Evolutionary conservation across 2,797 vertebrate species (phyloP).

Genomic region (Enteromius afrohamiltoni): DNA sequence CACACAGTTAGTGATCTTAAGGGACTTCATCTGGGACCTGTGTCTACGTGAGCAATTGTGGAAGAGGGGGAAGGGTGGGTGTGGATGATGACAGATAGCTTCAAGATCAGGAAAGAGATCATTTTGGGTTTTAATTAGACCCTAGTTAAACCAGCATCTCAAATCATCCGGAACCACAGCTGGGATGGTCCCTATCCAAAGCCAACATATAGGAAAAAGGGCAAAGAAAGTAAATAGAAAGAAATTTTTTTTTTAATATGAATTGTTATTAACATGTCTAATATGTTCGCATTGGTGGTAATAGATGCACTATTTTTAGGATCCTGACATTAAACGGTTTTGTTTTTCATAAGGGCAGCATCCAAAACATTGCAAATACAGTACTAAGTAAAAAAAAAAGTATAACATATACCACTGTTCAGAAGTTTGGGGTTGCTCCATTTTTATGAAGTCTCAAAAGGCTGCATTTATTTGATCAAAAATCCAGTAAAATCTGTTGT

Average conservation of each 20-base stretch:
- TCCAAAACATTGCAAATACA: neutral
- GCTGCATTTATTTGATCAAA: neutral
- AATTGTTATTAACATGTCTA: neutral
- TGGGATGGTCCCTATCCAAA: conserved; percentile 3
- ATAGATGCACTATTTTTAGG: neutral
- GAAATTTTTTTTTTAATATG: neutral
- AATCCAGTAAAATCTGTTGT: conserved; percentile 1
- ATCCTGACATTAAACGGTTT: neutral
- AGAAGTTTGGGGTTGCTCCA: neutral
- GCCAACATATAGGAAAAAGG: neutral
- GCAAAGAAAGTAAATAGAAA: neutral
- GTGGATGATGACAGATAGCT: conserved; percentile 9
- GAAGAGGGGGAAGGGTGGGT: conserved; percentile 24
- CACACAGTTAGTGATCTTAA: neutral
- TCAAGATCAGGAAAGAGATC: conserved; percentile 38
- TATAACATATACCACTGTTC: neutral
- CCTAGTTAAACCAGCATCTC: conserved; percentile 8
- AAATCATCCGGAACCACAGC: conserved; percentile 19
- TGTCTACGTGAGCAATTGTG: conserved; percentile 11
- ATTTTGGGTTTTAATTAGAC: conserved; percentile 37
- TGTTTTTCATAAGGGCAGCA: neutral
- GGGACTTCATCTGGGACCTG: neutral
- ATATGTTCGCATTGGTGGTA: neutral
- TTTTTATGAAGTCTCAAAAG: neutral
- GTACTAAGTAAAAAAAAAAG: neutral